Percentiles rank a stretch among this genome's conserved stretches.
Evolutionary conservation across 2,797 vertebrate species (phyloP).

Genomic region (Amblyopsis hoosieri): DNA sequence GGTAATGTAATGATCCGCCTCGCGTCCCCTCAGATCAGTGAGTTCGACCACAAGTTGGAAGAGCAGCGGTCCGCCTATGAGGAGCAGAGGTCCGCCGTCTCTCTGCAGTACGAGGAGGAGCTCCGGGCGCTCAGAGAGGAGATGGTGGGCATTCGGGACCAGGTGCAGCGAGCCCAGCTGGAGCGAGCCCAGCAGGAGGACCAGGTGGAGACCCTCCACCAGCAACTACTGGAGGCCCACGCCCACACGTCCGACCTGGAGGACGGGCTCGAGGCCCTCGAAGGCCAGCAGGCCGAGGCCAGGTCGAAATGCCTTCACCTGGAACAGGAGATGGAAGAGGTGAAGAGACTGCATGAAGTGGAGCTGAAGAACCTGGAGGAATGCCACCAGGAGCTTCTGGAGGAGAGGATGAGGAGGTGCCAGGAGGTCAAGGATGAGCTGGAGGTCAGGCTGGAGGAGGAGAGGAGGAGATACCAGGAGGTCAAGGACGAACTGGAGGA

Average conservation of each 20-base stretch:
- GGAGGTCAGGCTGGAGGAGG: too few species aligned
- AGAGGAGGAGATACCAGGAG: too few species aligned
- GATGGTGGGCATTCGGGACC: conserved; percentile 58
- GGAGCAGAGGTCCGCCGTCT: conserved; percentile 74
- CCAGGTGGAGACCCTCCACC: conserved; percentile 50
- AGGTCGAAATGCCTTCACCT: conserved; percentile 20
- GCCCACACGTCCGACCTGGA: conserved; percentile 53
- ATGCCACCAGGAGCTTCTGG: conserved; percentile 39
- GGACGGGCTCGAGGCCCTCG: conserved; percentile 63
- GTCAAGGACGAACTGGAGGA: conserved; percentile 41
- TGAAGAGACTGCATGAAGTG: conserved; percentile 48
- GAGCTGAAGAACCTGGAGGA: conserved; percentile 54
- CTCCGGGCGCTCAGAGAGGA: conserved; percentile 67
- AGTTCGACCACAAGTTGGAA: conserved; percentile 76
- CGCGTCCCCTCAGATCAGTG: conserved; percentile 50
- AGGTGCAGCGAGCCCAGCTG: conserved; percentile 54
- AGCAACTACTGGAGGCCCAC: conserved; percentile 61
- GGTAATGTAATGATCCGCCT: not conserved
- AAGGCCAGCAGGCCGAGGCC: conserved; percentile 31
- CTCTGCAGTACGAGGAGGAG: conserved; percentile 73
- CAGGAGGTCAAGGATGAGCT: too few species aligned
- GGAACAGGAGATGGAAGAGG: conserved; percentile 46
- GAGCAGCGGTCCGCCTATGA: conserved; percentile 74
- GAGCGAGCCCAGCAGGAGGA: conserved; percentile 51
- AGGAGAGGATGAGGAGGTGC: conserved; percentile 45